Base-by-base conservation (phyloP, 2,113 vertebrate species). In the Motacilla tschutschensis region DNA sequence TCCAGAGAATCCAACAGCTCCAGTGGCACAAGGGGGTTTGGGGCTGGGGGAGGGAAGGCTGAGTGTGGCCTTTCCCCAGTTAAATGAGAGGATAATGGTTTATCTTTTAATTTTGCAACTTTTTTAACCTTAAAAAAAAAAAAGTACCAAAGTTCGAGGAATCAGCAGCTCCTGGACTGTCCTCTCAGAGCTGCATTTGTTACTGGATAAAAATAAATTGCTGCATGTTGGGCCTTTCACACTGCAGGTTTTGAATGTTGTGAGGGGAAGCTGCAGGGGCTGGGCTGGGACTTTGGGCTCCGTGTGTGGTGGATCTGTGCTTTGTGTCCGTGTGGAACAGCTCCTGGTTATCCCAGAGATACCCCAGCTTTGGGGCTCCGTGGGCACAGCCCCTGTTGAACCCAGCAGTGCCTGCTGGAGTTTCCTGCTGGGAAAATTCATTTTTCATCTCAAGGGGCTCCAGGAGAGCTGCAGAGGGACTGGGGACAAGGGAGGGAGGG, bases 191-290 rank as follows among this genome's bases (percentile, higher is more conserved):
- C 13, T 58, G 40, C 19, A 2, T 8, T n/a, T 3, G 0, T 57
- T 41, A 6, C 28, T 62, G 29, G 9, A 22, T 40, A 33, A 57
- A 48, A 75, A 55, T 6, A 2, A 47, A 12, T 46, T 17, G 33
- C 48, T 75, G 41, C 44, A 10, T 1, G 1, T 26, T 58, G 43
- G 1, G 3, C 19, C 84, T 26, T 54, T n/a, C 62, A 16, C 26
- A 0, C 8, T 1, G 1, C 5, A 15, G 19, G 2, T 66, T 28
- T 71, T 63, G 36, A 12, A 2, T 17, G 1, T 8, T n/a, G 8
- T 21, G 4, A 67, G 41, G 48, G 63, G 25, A 47, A 78, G 12
- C 5, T 40, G 8, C 2, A 1, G 33, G 33, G 26, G 3, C 28
- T 47, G 58, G 29, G 2, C 5, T 25, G 62, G 50, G 62, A 57